Evolutionary conservation across 2,888 invertebrate genomes (phyloP).

Genomic region (Apamea sordens): DNA sequence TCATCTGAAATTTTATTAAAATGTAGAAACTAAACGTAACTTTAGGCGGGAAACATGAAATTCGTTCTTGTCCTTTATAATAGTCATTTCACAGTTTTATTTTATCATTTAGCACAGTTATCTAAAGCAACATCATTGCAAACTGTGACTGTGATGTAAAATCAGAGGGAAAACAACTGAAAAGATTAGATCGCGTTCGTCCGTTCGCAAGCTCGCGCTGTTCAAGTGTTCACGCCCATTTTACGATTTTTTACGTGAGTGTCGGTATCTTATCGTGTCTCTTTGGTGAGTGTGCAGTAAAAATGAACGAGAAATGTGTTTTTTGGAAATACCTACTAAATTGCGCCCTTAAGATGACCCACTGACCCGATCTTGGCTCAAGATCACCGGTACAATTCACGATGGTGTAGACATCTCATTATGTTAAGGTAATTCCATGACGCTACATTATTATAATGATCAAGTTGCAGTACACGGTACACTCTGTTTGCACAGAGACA

Average conservation of each 20-base stretch:
- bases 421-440: too few relatives aligned
- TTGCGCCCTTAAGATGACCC: not conserved
- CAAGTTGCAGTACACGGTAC: not conserved
- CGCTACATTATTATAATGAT: not conserved
- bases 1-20: not conserved
- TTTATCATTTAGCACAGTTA: not conserved
- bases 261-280: too few relatives aligned
- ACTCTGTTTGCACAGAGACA: too few relatives aligned
- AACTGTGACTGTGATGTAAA: too few relatives aligned
- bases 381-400: not conserved
- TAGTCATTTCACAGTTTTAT: not conserved
- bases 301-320: too few relatives aligned
- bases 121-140: not conserved
- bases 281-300: not conserved
- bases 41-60: slow-evolving; percentile 26
- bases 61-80: not conserved
- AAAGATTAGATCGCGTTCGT: not conserved
- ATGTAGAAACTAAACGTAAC: slow-evolving; percentile 38
- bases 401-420: not conserved
- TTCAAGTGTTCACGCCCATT: not conserved
- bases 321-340: not conserved
- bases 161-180: not conserved
- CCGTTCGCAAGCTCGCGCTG: not conserved
- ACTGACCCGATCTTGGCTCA: not conserved
- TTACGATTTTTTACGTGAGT: not conserved